Percentiles rank a stretch among this genome's conserved stretches.
These are phyloP conservation scores for Sminthurides aquaticus DNA, from an alignment of 2,888 invertebrate genomes.

Conservation along the genomic window DNA sequence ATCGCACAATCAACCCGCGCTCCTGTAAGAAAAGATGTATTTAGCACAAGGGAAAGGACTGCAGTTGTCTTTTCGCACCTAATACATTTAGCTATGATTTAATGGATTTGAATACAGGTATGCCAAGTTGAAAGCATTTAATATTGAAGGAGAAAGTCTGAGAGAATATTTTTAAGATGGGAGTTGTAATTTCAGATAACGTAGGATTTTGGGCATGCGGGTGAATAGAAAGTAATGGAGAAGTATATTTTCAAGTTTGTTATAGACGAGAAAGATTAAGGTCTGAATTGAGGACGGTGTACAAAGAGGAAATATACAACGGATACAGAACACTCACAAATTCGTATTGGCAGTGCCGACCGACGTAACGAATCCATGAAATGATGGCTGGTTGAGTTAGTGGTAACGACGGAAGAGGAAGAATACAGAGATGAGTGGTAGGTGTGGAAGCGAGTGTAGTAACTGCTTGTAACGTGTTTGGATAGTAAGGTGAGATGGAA, in stretches of 20 bases:
- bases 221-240: no score
- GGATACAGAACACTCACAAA: conserved; percentile 32
- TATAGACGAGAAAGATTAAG: not conserved
- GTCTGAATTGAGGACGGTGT: not conserved
- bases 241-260: no score
- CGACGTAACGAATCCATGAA: conserved; percentile 13
- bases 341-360: conserved; percentile 38
- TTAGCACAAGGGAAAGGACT: not conserved
- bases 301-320: not conserved
- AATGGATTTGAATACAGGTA: no score
- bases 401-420: no score
- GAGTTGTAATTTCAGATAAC: no score
- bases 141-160: not conserved
- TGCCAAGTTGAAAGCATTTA: no score
- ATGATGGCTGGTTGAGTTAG: not conserved
- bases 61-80: not conserved
- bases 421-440: no score
- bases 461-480: no score
- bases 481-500: no score
- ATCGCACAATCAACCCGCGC: conserved; percentile 42
- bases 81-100: no score
- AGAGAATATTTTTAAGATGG: not conserved
- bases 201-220: not conserved
- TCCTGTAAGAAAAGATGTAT: conserved; percentile 17
- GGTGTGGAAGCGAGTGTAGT: no score